Base-by-base conservation (phyloP, 1,140 invertebrate species). In the Orchesella cincta region DNA sequence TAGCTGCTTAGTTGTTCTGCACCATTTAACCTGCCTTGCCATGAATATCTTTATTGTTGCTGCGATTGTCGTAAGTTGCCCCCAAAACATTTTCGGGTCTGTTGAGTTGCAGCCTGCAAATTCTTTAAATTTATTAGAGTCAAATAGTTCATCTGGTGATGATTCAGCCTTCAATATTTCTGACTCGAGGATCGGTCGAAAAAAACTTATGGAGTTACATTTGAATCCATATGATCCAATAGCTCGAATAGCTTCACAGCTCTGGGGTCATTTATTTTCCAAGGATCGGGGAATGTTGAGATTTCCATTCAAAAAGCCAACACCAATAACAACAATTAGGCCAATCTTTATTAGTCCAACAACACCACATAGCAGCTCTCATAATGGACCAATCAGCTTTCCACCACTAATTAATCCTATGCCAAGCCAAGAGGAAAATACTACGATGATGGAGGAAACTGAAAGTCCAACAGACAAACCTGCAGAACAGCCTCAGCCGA, bases 181-280 rank as follows among this genome's bases (percentile, higher is more conserved):
- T 64, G 8, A 64, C n/a, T 12, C 57, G 8, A 64, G 57, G 57
- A n/a, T 8, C 5, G n/a, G n/a, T 23, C 8, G 23, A 64, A 12
- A 5, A 64, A 5, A n/a, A 64, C n/a, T 29, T 23, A 64, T 64
- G n/a, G 57, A 64, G 23, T 29, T 64, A 12, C 28, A 64, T 29
- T 23, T 64, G 23, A 64, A 64, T 29, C 57, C 57, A 12, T 64
- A 64, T n/a, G 57, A 64, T 29, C 57, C 57, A 12, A 64, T 64
- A 23, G 5, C 57, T 12, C 8, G 57, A 23, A n/a, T 64, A 12
- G 57, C 57, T 12, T n/a, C 23, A n/a, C 5, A 64, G 23, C 5
- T 64, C 28, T 64, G 57, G 57, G n/a, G 23, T 23, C 57, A 23
- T 29, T n/a, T 64, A 5, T 64, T 64, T 29, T n/a, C 57, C 8